Evolutionary conservation across 2,113 vertebrate species (phyloP), one percentile per base, ranked within the genome.

Genomic region (Sapayoa aenigma): DNA sequence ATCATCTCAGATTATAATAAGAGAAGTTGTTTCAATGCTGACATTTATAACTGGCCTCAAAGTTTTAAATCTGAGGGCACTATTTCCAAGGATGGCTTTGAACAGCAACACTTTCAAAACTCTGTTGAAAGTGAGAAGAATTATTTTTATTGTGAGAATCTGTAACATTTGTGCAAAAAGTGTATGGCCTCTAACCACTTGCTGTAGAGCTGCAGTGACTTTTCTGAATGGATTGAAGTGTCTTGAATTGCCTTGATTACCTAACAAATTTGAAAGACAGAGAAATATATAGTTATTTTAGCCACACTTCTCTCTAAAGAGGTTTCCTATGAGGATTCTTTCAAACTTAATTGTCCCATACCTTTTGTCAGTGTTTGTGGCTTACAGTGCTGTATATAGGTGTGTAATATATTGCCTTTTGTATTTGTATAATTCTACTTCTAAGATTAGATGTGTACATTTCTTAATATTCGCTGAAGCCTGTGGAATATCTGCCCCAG

Each of bases 321-420:
- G 20, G 27, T 75, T n/a, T 87, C 37, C 80, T 87, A 6, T 91
- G 44, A 94, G 58, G 76, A 69, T 94, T 92, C 89, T 91, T 93
- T 94, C 44, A 89, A 79, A 30, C 42, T 52, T 90, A 88, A 37
- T 92, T 60, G 83, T 87, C 84, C 73, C 76, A 62, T 75, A 87
- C 46, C 56, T 95, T 83, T 72, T 93, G 81, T 95, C 69, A 37
- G 52, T 78, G 71, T 94, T 95, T 84, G 24, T 94, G 44, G 84
- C 66, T 95, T 95, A 94, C 67, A 50, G 28, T 93, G 67, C 58
- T 95, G 82, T 96, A 89, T 82, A 65, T 81, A 95, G 81, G 56
- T 78, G 66, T 80, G 56, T 95, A 94, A 87, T 71, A 62, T 80
- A 95, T 76, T 89, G 39, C 59, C 15, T 95, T 96, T 97, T 94